Conservation (phyloP, 2,113 vertebrate genomes). For the Gnathonemus longibarbis region DNA sequence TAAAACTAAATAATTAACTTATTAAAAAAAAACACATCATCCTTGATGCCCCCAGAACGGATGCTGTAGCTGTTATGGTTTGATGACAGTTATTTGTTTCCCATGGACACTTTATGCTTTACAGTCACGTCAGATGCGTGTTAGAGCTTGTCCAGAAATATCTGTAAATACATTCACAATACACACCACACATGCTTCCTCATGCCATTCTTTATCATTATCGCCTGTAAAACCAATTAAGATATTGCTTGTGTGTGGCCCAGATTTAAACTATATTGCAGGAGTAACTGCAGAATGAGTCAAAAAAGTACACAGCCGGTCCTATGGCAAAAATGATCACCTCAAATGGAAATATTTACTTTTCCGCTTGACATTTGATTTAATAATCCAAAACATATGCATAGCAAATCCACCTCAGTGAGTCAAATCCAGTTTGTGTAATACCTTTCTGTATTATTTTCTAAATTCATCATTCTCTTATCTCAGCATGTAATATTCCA, state of each 20-base stretch:
- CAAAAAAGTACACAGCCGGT: not conserved
- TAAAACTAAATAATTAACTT: not conserved
- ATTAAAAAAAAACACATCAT: not conserved
- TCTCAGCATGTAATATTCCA: not conserved
- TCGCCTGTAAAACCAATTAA: not conserved
- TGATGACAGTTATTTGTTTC: not conserved
- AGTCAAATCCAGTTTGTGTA: not conserved
- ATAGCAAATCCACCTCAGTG: not conserved
- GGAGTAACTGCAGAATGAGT: not conserved
- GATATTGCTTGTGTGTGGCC: not conserved
- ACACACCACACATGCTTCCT: not conserved
- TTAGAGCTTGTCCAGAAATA: not conserved
- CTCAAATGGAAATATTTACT: not conserved
- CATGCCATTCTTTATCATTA: not conserved
- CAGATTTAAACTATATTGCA: not conserved
- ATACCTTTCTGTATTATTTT: conserved; percentile 4
- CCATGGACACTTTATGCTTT: not conserved
- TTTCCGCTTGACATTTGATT: not conserved
- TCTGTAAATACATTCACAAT: not conserved
- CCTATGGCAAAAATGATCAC: not conserved
- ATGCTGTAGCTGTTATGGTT: not conserved
- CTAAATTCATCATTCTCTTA: not conserved
- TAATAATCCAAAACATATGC: not conserved
- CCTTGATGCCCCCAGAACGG: not conserved
- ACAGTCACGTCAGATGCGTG: not conserved